Percentiles rank a stretch among this genome's conserved stretches.
phyloP scores from a whole-genome alignment of 2,888 invertebrate genomes.

The Euphydryas editha region DNA sequence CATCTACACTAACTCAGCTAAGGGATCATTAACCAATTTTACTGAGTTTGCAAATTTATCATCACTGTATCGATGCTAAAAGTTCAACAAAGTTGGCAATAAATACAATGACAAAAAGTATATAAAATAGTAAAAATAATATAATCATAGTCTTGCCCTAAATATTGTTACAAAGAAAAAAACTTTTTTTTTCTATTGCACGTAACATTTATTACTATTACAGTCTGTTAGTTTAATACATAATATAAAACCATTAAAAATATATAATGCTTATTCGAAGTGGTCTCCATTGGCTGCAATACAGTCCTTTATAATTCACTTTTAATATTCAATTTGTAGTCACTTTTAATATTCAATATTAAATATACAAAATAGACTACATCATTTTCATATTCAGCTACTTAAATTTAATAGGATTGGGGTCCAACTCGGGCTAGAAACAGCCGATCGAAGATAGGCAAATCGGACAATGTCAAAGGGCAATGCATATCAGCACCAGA shows the following conservation, averaged over 20 bases:
- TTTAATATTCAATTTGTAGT: background rate
- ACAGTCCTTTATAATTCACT: too few species aligned
- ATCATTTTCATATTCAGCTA: background rate
- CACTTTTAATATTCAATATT: background rate
- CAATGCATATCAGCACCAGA: slow-evolving; percentile 45
- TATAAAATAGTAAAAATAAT: too few species aligned
- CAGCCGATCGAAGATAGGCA: slow-evolving; percentile 51
- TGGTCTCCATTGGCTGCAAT: too few species aligned
- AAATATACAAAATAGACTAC: too few species aligned
- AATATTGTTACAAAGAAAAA: too few species aligned
- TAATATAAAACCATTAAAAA: too few species aligned
- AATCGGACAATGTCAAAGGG: slow-evolving; percentile 44
- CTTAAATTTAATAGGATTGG: background rate
- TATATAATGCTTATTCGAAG: too few species aligned
- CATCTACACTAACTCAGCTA: slow-evolving; percentile 28
- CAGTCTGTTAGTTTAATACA: too few species aligned
- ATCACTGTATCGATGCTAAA: background rate
- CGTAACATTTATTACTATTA: too few species aligned
- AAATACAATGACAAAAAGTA: background rate
- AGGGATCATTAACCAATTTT: slow-evolving; percentile 39
- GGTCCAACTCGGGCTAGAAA: slow-evolving; percentile 18
- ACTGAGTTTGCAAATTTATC: slow-evolving; percentile 4
- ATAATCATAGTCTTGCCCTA: too few species aligned
- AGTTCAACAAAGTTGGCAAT: background rate
- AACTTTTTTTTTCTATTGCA: too few species aligned